These are phyloP conservation scores for Hypena proboscidalis DNA, from an alignment of 2,888 invertebrate species.

Conservation along the genomic window DNA sequence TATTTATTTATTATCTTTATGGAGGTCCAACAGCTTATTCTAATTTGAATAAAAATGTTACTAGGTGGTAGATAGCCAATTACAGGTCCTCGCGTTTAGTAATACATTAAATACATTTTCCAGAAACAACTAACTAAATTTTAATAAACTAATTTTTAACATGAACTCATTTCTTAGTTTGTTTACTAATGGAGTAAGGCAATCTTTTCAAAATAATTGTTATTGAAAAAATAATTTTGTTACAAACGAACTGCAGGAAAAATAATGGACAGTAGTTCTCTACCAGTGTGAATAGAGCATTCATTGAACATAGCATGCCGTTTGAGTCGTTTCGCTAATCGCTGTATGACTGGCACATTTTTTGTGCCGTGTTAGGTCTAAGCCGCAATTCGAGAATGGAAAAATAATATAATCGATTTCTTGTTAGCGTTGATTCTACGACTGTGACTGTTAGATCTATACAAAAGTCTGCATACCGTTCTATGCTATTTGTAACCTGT, in stretches of 20 bases:
- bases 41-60: too few relatives aligned
- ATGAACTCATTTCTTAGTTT: too few relatives aligned
- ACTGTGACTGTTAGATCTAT: conserved; percentile 1
- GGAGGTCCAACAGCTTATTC: too few relatives aligned
- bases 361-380: conserved; percentile 59
- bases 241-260: background rate
- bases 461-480: background rate
- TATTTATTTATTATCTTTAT: too few relatives aligned
- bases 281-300: conserved; percentile 27
- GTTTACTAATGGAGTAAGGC: too few relatives aligned
- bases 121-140: too few relatives aligned
- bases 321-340: conserved; percentile 57
- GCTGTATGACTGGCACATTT: conserved; percentile 66
- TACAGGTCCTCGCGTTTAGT: too few relatives aligned
- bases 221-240: too few relatives aligned
- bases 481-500: background rate
- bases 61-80: too few relatives aligned
- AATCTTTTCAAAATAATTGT: too few relatives aligned
- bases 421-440: conserved; percentile 57
- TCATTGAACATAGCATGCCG: conserved; percentile 34
- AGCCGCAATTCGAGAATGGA: conserved; percentile 53
- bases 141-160: too few relatives aligned
- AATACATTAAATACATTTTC: too few relatives aligned
- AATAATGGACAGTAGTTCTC: background rate
- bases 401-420: conserved; percentile 67